phyloP scores from a whole-genome alignment of 2,888 invertebrate genomes.

The Philhelius pedissequus region DNA sequence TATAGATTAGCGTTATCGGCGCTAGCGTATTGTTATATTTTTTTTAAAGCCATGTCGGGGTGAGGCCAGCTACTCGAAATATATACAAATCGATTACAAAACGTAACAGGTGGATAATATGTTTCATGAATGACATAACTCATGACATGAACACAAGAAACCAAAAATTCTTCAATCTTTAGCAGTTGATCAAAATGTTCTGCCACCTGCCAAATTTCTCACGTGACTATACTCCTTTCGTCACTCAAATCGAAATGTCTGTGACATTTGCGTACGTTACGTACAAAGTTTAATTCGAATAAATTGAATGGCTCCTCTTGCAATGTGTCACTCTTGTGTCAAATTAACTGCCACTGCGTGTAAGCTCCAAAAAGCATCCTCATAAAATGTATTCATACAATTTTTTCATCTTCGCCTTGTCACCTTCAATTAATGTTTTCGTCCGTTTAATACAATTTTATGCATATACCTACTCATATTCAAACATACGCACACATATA shows the following conservation, averaged over 20 bases:
- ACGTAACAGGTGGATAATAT: no score
- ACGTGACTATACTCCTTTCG: not conserved
- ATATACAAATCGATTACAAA: no score
- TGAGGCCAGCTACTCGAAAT: no score
- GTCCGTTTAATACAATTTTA: slow-evolving; percentile 41
- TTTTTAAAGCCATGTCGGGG: no score
- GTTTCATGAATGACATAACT: no score
- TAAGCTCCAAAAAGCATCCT: slow-evolving; percentile 1
- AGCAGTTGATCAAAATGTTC: no score
- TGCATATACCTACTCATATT: not conserved
- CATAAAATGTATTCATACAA: not conserved
- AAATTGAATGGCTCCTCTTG: slow-evolving; percentile 4
- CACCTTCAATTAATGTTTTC: slow-evolving; percentile 29
- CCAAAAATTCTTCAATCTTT: no score
- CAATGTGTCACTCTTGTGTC: slow-evolving; percentile 33
- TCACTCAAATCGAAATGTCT: not conserved
- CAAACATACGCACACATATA: not conserved
- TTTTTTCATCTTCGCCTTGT: not conserved
- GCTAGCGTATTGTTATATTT: no score
- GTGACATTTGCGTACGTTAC: not conserved
- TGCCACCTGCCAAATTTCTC: not conserved
- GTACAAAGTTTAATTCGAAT: not conserved
- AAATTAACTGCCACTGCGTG: slow-evolving; percentile 41
- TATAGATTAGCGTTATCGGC: no score
- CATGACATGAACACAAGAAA: no score